Conservation (phyloP, 2,113 vertebrate genomes). For the Brevimyrus niger region DNA sequence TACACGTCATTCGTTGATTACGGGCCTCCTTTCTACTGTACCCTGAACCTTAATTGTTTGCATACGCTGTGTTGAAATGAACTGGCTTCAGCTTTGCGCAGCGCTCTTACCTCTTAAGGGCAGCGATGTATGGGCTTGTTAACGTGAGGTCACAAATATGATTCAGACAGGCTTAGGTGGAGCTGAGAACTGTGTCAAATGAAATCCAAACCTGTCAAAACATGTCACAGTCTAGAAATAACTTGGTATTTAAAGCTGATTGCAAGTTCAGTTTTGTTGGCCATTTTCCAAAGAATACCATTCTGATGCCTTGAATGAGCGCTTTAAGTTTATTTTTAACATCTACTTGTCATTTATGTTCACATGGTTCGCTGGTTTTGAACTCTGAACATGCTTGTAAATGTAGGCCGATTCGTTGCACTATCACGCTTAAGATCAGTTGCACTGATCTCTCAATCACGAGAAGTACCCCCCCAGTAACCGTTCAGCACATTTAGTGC, state of each 20-base stretch:
- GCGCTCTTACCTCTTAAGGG: background rate
- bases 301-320: background rate
- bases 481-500: background rate
- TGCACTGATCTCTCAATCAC: background rate
- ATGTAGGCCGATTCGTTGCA: background rate
- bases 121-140: background rate
- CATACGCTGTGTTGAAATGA: background rate
- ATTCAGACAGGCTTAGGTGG: background rate
- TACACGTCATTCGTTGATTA: background rate
- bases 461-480: background rate
- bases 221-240: background rate
- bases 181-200: background rate
- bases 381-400: background rate
- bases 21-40: background rate
- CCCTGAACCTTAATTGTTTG: background rate
- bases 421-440: background rate
- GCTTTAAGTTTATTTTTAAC: background rate
- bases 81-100: background rate
- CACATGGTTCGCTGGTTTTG: background rate
- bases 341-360: background rate
- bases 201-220: background rate
- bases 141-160: background rate
- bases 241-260: background rate
- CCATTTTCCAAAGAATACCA: slow-evolving; percentile 16
- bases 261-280: background rate